phyloP scores from a whole-genome alignment of 53 echinoderm and acorn worm species.

The Apostichopus leukothele region DNA sequence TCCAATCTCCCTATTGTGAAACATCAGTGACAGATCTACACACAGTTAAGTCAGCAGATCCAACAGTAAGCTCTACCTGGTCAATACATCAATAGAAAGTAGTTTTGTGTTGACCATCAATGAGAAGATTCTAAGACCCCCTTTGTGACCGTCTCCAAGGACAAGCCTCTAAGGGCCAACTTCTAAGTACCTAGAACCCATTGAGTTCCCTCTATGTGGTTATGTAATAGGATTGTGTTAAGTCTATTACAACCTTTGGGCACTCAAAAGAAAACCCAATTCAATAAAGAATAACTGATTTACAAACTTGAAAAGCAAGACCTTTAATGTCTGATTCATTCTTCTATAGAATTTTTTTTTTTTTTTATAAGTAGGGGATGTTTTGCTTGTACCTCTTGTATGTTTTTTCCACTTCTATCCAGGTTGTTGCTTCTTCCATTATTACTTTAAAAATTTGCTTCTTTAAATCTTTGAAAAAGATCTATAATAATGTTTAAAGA shows the following conservation, averaged over 20 bases:
- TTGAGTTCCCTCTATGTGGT: background rate
- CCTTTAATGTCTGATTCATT: too few species aligned
- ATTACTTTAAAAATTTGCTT: too few species aligned
- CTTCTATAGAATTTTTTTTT: too few species aligned
- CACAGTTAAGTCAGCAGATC: background rate
- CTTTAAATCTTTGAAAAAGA: too few species aligned
- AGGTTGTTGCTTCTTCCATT: too few species aligned
- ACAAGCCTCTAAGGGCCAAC: background rate
- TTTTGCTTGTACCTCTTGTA: too few species aligned
- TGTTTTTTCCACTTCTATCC: too few species aligned
- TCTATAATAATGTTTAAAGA: too few species aligned
- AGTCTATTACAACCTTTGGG: background rate
- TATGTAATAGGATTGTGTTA: constrained; percentile 32
- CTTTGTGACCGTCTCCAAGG: constrained; percentile 15
- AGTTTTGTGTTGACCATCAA: constrained; percentile 2
- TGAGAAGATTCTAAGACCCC: background rate
- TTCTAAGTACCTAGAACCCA: background rate
- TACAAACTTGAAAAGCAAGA: too few species aligned
- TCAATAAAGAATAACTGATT: background rate
- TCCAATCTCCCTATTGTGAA: background rate
- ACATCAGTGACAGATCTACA: background rate
- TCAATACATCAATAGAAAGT: constrained; percentile 29
- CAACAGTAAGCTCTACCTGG: background rate
- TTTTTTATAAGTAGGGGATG: too few species aligned
- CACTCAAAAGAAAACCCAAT: background rate